phyloP scores from a whole-genome alignment of 2,797 vertebrate species.

The Oryzias sinensis region DNA sequence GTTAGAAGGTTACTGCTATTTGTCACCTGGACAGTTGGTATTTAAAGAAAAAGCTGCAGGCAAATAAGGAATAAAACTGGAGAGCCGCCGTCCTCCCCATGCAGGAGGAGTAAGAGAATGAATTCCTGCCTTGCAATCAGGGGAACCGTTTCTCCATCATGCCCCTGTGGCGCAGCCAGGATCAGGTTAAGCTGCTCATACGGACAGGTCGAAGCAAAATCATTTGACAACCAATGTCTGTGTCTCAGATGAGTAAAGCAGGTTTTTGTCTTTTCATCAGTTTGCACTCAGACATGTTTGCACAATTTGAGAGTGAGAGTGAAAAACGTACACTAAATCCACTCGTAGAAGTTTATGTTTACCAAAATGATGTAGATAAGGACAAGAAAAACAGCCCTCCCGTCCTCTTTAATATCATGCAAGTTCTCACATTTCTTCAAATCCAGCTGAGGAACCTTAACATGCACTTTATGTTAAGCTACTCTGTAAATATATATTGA shows the following conservation, averaged over 20 bases:
- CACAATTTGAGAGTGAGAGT: conserved; percentile 7
- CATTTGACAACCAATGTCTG: background rate
- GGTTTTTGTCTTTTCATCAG: conserved; percentile 32
- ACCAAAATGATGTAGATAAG: conserved; percentile 32
- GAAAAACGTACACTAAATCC: conserved; percentile 19
- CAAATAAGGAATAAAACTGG: conserved; percentile 11
- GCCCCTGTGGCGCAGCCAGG: conserved; percentile 10
- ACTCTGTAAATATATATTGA: too few relatives aligned
- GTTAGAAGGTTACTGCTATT: conserved; percentile 31
- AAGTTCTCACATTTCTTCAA: conserved; percentile 20
- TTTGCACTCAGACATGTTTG: conserved; percentile 24
- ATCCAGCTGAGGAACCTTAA: conserved; percentile 21
- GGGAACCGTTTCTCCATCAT: conserved; percentile 17
- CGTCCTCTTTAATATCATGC: conserved; percentile 21
- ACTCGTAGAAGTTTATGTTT: conserved; percentile 32
- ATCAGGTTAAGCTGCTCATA: conserved; percentile 6
- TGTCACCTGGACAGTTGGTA: conserved; percentile 58
- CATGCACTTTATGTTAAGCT: background rate
- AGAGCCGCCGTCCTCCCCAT: conserved; percentile 6
- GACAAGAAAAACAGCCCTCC: conserved; percentile 3
- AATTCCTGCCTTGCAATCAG: conserved; percentile 28
- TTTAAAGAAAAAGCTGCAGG: conserved; percentile 53
- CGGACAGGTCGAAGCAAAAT: conserved; percentile 23
- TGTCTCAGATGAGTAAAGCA: conserved; percentile 1
- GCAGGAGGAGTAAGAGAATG: conserved; percentile 16